Base-by-base conservation (phyloP, 2,797 vertebrate genomes). In the Sciaenops ocellatus region DNA sequence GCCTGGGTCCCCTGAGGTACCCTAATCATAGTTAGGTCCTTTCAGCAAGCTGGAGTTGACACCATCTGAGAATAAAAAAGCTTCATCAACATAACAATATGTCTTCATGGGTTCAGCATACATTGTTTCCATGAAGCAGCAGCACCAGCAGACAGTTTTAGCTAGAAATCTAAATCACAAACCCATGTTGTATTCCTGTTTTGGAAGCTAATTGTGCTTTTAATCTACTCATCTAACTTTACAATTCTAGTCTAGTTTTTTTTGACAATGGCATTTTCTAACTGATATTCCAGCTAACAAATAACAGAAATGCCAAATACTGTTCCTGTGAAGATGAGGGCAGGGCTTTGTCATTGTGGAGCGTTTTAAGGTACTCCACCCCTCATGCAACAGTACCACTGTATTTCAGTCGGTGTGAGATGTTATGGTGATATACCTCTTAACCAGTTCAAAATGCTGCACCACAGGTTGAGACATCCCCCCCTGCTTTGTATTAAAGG, bases 311-410 rank as follows among this genome's bases (percentile, higher is more conserved):
- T 67, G 82, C 75, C 80, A 87, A 90, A 87, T 79, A 83, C 78
- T 85, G 92, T 83, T 76, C 79, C 81, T 80, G 74, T 84, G 89
- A 83, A 47, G 83, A 90, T 70, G 91, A 94, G 89, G 94, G 93
- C 90, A 92, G 93, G 94, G 94, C 89, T 94, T 89, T 93, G 89
- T 90, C 92, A 89, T 88, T 87, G 90, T 86, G 78, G 62, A 79
- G 70, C 17, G 24, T 89, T 85, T 95, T 94, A 95, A 95, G 94
- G 94, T 91, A 44, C 59, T 26, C 92, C 88, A 79, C 24, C 68
- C 55, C 22, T 54, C 47, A 79, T 78, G 57, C 69, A 69, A 63
- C 60, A 60, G 28, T 0, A 48, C 8, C 48, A 34, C 34, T 74
- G 66, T 30, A 44, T 72, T 80, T 72, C 26, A 67, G 7, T 48